phyloP scores from a whole-genome alignment of 2,113 vertebrate genomes.

The Mormoops blainvillei region DNA sequence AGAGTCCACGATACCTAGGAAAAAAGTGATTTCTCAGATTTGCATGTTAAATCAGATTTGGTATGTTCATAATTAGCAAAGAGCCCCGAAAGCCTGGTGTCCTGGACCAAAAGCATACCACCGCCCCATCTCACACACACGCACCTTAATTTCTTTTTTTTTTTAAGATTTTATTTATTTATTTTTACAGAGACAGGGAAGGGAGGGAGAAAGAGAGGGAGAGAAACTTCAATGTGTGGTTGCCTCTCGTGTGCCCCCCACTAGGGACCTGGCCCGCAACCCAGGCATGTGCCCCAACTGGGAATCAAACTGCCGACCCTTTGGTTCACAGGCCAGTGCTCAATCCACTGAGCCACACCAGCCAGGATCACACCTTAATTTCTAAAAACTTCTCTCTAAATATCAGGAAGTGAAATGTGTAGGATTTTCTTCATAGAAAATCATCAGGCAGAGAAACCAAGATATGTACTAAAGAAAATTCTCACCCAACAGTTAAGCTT shows the following conservation, averaged over 20 bases:
- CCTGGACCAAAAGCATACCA: not conserved
- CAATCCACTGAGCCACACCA: too few species aligned
- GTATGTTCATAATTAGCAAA: not conserved
- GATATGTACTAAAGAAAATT: not conserved
- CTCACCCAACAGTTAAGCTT: not conserved
- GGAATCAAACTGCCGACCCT: too few species aligned
- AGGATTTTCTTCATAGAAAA: not conserved
- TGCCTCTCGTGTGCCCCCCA: too few species aligned
- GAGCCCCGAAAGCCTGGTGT: not conserved
- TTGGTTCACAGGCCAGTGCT: too few species aligned
- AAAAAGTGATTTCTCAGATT: not conserved
- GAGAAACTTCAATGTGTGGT: too few species aligned
- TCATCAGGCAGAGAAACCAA: not conserved
- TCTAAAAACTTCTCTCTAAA: not conserved
- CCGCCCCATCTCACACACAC: accelerated
- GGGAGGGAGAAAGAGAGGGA: too few species aligned
- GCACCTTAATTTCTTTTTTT: too few species aligned
- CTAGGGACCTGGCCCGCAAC: too few species aligned
- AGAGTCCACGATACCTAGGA: not conserved
- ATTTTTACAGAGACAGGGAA: too few species aligned
- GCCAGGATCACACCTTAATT: not conserved
- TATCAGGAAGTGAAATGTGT: not conserved
- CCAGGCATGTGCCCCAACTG: too few species aligned
- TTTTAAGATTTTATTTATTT: too few species aligned
- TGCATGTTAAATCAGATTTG: constrained; percentile 12